phyloP scores from a whole-genome alignment of 1,140 invertebrate species.

The Heliothis virescens region DNA sequence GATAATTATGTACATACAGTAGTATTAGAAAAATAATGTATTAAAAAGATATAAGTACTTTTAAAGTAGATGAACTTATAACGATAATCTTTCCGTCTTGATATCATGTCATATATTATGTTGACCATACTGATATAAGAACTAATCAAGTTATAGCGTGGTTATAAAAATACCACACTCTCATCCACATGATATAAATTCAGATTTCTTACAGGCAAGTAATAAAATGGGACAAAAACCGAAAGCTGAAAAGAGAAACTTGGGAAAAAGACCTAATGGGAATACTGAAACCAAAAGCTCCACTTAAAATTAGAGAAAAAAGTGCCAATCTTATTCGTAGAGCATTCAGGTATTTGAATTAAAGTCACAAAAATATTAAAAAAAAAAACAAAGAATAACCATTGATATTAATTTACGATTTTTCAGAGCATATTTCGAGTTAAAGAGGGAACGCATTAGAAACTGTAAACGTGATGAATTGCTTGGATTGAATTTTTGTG shows the following conservation, averaged over 20 bases:
- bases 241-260: slow-evolving; percentile 60
- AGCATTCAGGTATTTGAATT: slow-evolving; percentile 61
- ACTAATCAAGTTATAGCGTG: too few species aligned
- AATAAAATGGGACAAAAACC: slow-evolving; percentile 46
- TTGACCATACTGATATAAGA: too few species aligned
- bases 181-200: neutral
- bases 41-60: too few species aligned
- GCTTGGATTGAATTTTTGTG: slow-evolving; percentile 59
- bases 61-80: neutral
- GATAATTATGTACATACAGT: too few species aligned
- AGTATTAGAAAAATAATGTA: too few species aligned
- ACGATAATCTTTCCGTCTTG: too few species aligned
- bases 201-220: slow-evolving; percentile 61
- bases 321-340: slow-evolving; percentile 69
- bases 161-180: too few species aligned
- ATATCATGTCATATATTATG: too few species aligned
- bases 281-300: slow-evolving; percentile 59
- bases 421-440: slow-evolving; percentile 67
- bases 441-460: slow-evolving; percentile 63
- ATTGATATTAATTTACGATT: too few species aligned
- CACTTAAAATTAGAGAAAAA: slow-evolving; percentile 59
- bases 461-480: slow-evolving; percentile 65
- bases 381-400: neutral
- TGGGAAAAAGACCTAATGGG: slow-evolving; percentile 74
- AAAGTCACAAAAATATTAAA: neutral